Conservation (phyloP, 2,888 invertebrate species). For the Notocelia uddmanniana region DNA sequence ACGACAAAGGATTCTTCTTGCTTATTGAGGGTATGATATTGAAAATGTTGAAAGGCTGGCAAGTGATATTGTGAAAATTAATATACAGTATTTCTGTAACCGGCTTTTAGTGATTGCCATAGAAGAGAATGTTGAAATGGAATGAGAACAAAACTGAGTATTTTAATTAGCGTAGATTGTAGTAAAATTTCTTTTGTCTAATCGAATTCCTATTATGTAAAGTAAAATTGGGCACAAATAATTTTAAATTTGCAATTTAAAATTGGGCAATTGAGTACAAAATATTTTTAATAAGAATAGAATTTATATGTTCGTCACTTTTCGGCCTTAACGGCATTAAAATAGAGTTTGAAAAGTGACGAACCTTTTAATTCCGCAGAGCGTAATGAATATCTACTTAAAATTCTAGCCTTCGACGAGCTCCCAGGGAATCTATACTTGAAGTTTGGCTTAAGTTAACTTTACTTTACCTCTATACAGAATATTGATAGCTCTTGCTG, state of each 20-base stretch:
- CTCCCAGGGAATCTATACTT: constrained; percentile 3
- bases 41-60: constrained; percentile 1
- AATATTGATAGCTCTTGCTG: constrained; percentile 2
- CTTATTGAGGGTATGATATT: constrained; percentile 89
- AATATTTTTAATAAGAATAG: too few species aligned
- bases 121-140: background rate
- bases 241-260: too few species aligned
- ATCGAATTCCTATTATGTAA: background rate
- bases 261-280: too few species aligned
- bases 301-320: too few species aligned
- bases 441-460: constrained; percentile 22
- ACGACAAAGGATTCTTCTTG: constrained; percentile 91
- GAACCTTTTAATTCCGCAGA: background rate
- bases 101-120: background rate
- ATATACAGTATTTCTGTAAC: background rate
- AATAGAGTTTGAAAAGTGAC: background rate
- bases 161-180: background rate
- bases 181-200: background rate
- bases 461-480: constrained; percentile 42
- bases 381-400: constrained; percentile 18
- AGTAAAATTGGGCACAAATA: too few species aligned
- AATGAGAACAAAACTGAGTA: background rate
- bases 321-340: too few species aligned
- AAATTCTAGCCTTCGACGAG: constrained; percentile 19
- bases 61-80: constrained; percentile 5